Conservation (phyloP, 2,113 vertebrate species). For the Fregata magnificens region DNA sequence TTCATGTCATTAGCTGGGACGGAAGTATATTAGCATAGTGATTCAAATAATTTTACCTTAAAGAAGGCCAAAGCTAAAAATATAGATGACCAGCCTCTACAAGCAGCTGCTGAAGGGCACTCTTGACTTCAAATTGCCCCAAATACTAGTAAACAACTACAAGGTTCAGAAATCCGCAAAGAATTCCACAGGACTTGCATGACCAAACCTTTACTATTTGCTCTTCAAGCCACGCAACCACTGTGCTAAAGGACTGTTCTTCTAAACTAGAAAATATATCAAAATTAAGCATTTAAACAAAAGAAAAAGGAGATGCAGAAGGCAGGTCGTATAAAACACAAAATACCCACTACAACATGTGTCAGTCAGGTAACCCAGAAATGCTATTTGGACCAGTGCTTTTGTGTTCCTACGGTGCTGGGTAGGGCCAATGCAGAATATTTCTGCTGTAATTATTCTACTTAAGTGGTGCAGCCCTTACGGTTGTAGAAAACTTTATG, state of each 20-base stretch:
- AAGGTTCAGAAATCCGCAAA: background rate
- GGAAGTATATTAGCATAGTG: background rate
- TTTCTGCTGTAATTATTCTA: background rate
- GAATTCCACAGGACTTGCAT: background rate
- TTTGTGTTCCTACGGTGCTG: background rate
- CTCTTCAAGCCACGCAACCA: background rate
- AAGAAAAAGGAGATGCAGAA: background rate
- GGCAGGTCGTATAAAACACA: background rate
- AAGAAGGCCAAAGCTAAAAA: background rate
- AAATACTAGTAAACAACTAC: background rate
- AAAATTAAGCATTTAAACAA: background rate
- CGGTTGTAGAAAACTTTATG: background rate
- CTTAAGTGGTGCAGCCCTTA: background rate
- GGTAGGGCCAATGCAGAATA: background rate
- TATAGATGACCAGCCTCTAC: background rate
- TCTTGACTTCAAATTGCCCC: background rate
- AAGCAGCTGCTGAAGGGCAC: background rate
- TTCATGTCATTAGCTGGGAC: background rate
- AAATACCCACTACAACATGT: accelerated
- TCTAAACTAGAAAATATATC: background rate
- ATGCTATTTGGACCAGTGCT: background rate
- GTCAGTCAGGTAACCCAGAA: background rate
- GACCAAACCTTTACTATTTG: background rate
- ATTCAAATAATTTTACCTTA: background rate
- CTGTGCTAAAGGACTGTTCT: background rate